Conservation (phyloP, 2,797 vertebrate species). For the Danio aesculapii region DNA sequence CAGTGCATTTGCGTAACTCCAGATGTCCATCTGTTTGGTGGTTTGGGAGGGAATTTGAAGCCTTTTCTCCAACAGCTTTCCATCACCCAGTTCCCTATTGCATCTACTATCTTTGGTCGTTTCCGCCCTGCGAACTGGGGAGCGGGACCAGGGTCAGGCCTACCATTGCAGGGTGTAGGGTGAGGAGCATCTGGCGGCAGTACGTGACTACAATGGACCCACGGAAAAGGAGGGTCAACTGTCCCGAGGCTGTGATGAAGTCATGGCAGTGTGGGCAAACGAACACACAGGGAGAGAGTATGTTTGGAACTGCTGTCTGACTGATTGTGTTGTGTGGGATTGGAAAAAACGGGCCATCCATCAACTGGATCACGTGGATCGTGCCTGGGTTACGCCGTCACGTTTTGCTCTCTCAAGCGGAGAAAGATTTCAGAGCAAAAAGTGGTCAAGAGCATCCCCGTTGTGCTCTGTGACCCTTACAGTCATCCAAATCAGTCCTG, state of each 20-base stretch:
- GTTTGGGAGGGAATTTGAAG: conserved; percentile 59
- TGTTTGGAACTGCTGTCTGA: conserved; percentile 46
- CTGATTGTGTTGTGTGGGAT: conserved; percentile 48
- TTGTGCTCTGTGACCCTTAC: conserved; percentile 15
- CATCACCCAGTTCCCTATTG: conserved; percentile 41
- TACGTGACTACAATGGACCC: background rate
- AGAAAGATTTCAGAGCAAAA: conserved; percentile 5
- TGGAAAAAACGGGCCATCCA: conserved; percentile 38
- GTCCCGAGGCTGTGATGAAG: conserved; percentile 13
- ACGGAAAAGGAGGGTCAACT: background rate
- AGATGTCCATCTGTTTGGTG: conserved; percentile 63
- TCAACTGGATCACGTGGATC: conserved; percentile 33
- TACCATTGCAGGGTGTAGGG: background rate
- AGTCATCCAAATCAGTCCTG: conserved; percentile 33
- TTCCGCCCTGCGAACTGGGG: background rate
- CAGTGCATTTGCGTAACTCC: conserved; percentile 63
- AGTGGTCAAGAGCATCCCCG: conserved; percentile 20
- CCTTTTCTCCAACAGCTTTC: conserved; percentile 39
- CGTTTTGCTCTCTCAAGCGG: conserved; percentile 10
- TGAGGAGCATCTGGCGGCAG: conserved; percentile 18
- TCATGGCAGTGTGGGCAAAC: conserved; percentile 43
- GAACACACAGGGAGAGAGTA: conserved; percentile 37
- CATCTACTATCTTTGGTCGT: conserved; percentile 30
- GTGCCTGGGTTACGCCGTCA: conserved; percentile 2
- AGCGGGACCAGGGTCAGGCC: background rate